A percentile compares a stretch with the other conserved stretches of the same genome.
These are phyloP conservation scores for Callionymus lyra DNA, from an alignment of 2,113 vertebrate genomes.

Conservation along the genomic window DNA sequence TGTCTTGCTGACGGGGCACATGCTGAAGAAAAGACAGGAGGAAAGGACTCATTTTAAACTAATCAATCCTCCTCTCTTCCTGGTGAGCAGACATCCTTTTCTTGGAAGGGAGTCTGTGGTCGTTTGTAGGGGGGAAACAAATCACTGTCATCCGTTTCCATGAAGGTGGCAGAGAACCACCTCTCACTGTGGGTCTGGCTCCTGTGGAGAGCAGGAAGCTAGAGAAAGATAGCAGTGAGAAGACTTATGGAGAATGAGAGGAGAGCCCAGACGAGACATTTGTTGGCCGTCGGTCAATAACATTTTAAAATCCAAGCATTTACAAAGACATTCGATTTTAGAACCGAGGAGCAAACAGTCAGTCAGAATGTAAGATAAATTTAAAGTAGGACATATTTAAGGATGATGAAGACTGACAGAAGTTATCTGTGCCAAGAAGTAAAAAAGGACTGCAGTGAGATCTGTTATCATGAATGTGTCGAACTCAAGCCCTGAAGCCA, in stretches of 20 bases:
- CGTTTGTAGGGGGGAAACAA: conserved; percentile 26
- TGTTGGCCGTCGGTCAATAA: no score
- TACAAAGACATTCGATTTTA: no score
- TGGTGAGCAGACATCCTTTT: conserved; percentile 38
- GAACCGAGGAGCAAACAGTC: no score
- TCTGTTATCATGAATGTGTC: no score
- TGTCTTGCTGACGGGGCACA: conserved; percentile 28
- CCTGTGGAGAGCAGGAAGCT: conserved; percentile 6
- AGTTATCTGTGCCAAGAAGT: no score
- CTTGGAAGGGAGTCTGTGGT: conserved; percentile 38
- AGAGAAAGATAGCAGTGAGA: conserved; percentile 8
- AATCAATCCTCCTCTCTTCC: conserved; percentile 56
- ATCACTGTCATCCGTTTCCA: conserved; percentile 47
- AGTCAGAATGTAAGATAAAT: no score
- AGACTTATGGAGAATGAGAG: background rate
- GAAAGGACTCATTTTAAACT: conserved; percentile 49
- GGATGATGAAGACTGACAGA: no score
- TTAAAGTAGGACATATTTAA: no score
- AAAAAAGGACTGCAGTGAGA: no score
- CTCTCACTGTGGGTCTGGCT: conserved; percentile 31
- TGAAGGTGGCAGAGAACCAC: conserved; percentile 34
- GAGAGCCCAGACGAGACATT: conserved; percentile 2
- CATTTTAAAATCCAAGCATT: no score
- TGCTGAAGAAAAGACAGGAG: conserved; percentile 2
- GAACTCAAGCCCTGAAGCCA: no score